Conservation (phyloP, 2,113 vertebrate species). For the Gobiocypris rarus region DNA sequence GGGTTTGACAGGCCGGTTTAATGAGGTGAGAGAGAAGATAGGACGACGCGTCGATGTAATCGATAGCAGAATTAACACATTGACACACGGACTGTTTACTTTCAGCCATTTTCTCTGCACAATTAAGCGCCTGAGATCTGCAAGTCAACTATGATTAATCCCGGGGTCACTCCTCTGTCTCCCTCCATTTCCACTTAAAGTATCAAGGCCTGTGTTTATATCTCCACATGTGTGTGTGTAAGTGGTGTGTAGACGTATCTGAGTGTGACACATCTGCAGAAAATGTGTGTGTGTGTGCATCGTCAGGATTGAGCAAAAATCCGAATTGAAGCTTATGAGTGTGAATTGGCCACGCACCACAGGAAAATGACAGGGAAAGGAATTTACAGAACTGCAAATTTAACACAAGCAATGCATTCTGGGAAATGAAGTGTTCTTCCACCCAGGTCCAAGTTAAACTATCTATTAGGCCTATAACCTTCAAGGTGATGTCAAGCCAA, state of each 20-base stretch:
- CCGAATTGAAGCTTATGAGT: neutral
- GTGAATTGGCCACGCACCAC: neutral
- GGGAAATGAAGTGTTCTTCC: too few species aligned
- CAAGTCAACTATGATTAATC: conserved; percentile 71
- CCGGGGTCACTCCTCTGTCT: conserved; percentile 48
- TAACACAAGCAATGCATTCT: too few species aligned
- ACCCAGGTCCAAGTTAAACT: too few species aligned
- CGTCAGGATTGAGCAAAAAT: neutral
- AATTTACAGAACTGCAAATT: too few species aligned
- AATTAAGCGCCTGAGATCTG: conserved; percentile 72
- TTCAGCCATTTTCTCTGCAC: conserved; percentile 73
- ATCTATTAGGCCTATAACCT: too few species aligned
- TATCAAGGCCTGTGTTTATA: conserved; percentile 45
- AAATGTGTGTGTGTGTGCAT: neutral
- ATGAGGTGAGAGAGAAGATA: conserved; percentile 64
- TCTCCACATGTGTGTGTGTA: neutral
- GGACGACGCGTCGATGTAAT: conserved; percentile 66
- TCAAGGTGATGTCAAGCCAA: too few species aligned
- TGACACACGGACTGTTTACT: conserved; percentile 72
- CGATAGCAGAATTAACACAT: conserved; percentile 75
- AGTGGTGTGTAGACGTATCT: neutral
- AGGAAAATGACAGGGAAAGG: neutral
- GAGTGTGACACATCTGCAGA: neutral
- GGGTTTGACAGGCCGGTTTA: conserved; percentile 62
- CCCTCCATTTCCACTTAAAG: conserved; percentile 51